Percentiles rank a stretch among this genome's conserved stretches.
Evolutionary conservation across 2,888 invertebrate genomes (phyloP).

Genomic region (Sminthurides aquaticus): DNA sequence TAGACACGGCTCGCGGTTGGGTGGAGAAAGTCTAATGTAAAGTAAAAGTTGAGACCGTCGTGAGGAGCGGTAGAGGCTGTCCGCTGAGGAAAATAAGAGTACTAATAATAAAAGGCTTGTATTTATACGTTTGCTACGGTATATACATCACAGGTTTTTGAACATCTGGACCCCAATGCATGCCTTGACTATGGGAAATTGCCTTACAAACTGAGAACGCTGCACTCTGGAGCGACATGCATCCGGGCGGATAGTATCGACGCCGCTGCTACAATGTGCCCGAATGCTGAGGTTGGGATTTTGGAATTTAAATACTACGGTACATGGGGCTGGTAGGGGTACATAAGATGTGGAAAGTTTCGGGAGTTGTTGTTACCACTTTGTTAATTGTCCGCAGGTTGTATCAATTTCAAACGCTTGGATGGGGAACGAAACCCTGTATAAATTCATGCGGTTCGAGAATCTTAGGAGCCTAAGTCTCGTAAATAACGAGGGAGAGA

Average conservation of each 20-base stretch:
- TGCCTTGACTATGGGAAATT: conserved; percentile 16
- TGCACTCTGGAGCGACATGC: conserved; percentile 43
- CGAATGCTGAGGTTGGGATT: conserved; percentile 35
- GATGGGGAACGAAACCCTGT: conserved; percentile 45
- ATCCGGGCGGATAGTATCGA: conserved; percentile 43
- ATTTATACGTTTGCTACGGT: too few relatives aligned
- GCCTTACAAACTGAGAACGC: conserved; percentile 40
- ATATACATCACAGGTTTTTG: conserved; percentile 34
- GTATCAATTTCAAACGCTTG: conserved; percentile 44
- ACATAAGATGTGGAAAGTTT: too few relatives aligned
- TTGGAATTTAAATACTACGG: too few relatives aligned
- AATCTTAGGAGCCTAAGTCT: conserved; percentile 33
- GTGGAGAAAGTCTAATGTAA: too few relatives aligned
- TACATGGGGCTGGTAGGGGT: too few relatives aligned
- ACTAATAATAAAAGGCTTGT: too few relatives aligned
- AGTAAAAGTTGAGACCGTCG: too few relatives aligned
- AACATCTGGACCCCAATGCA: conserved; percentile 37
- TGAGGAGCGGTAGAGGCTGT: too few relatives aligned
- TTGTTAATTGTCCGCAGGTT: too few relatives aligned
- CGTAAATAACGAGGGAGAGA: conserved; percentile 44
- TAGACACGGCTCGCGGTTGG: too few relatives aligned
- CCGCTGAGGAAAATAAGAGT: too few relatives aligned
- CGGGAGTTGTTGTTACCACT: too few relatives aligned
- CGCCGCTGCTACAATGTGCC: conserved; percentile 43
- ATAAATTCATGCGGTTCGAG: conserved; percentile 43